Percentiles rank a stretch among this genome's conserved stretches.
These are phyloP conservation scores for Cataglyphis altisquamis DNA, from an alignment of 2,888 invertebrate genomes.

Conservation along the genomic window DNA sequence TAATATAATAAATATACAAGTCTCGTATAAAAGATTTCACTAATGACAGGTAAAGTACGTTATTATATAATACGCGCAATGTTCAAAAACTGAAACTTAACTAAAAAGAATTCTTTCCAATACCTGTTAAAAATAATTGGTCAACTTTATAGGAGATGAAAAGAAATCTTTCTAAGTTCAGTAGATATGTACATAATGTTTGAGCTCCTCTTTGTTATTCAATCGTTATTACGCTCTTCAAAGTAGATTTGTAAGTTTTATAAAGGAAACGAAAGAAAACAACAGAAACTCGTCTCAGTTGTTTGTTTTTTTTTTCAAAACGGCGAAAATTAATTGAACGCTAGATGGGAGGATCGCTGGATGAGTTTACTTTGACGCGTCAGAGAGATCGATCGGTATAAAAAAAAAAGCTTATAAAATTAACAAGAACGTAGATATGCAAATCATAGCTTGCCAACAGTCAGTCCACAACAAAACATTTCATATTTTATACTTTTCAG, in stretches of 20 bases:
- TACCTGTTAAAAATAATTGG: conserved; percentile 37
- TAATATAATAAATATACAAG: neutral
- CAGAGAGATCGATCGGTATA: conserved; percentile 8
- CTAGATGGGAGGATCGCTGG: neutral
- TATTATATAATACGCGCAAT: neutral
- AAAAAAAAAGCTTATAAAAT: conserved; percentile 27
- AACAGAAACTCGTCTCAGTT: neutral
- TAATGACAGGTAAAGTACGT: neutral
- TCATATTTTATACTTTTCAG: neutral
- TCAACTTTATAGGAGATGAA: conserved; percentile 31
- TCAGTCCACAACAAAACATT: neutral
- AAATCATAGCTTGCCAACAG: neutral
- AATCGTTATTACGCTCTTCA: conserved; percentile 28
- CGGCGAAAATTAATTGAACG: conserved; percentile 30
- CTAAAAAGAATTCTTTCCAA: neutral
- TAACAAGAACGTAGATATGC: too few species aligned
- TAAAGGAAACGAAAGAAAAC: neutral
- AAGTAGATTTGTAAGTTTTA: conserved; percentile 46
- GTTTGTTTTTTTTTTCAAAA: conserved; percentile 25
- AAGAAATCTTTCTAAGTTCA: conserved; percentile 27
- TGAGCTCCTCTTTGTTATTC: conserved; percentile 24
- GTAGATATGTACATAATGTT: neutral
- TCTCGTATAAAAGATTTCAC: neutral
- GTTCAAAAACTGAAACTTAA: neutral
- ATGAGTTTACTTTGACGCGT: neutral